phyloP scores from a whole-genome alignment of 2,113 vertebrate genomes.

The Dinomys branickii region DNA sequence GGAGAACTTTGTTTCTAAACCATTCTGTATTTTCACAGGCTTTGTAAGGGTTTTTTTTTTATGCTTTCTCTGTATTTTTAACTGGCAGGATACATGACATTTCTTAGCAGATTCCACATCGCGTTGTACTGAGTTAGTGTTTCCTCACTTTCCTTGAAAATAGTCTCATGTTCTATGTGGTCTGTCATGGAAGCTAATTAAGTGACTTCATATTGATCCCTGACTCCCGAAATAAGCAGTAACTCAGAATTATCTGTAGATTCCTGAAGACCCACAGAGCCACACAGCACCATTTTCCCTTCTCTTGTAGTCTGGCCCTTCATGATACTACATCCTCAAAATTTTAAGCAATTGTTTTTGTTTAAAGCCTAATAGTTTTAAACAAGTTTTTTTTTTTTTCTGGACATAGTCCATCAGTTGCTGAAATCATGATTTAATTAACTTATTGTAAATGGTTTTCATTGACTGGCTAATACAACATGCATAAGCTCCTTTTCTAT shows the following conservation, averaged over 20 bases:
- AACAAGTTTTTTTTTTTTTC: slow-evolving; percentile 50
- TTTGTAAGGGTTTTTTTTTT: slow-evolving; percentile 7
- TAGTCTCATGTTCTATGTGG: not conserved
- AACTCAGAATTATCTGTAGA: not conserved
- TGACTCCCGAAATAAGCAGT: not conserved
- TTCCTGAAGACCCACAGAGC: not conserved
- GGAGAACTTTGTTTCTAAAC: not conserved
- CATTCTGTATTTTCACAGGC: not conserved
- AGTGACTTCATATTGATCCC: not conserved
- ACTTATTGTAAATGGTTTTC: not conserved
- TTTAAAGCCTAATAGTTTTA: slow-evolving; percentile 15
- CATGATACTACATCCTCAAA: not conserved
- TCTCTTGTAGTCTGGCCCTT: not conserved
- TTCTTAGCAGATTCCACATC: not conserved
- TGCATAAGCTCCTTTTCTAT: not conserved
- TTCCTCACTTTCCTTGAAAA: slow-evolving; percentile 8
- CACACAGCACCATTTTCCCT: not conserved
- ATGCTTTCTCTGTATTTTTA: not conserved
- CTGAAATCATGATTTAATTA: slow-evolving; percentile 2
- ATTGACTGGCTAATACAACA: not conserved
- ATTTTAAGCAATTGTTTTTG: not conserved
- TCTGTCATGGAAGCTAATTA: not conserved
- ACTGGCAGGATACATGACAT: not conserved
- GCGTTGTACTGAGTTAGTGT: slow-evolving; percentile 24
- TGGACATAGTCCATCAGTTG: not conserved